Conservation (phyloP, 2,797 vertebrate species). For the Saxicola maurus region DNA sequence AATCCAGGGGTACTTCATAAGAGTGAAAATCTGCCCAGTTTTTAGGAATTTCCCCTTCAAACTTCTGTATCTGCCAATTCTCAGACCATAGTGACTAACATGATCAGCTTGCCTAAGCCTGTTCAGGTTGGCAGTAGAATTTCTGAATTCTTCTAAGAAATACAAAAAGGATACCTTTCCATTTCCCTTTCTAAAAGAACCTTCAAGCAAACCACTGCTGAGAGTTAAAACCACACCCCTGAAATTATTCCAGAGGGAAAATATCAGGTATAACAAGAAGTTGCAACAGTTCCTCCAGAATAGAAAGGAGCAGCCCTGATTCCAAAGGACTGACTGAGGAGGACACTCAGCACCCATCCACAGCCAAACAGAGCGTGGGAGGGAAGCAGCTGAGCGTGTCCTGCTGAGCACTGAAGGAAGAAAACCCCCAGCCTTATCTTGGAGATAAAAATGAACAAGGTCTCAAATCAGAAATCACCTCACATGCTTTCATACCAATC, state of each 20-base stretch:
- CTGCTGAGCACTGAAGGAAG: not conserved
- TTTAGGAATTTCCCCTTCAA: not conserved
- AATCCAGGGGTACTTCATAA: too few relatives aligned
- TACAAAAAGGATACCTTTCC: not conserved
- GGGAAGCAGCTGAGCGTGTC: not conserved
- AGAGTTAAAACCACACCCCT: not conserved
- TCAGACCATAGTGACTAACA: not conserved
- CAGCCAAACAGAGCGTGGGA: accelerated
- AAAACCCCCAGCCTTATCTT: not conserved
- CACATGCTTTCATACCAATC: not conserved
- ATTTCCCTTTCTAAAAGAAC: not conserved
- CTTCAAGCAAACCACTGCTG: not conserved
- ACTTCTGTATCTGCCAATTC: not conserved
- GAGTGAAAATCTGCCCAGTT: not conserved
- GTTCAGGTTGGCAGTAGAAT: not conserved
- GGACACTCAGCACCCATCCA: not conserved
- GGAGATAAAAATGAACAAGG: not conserved
- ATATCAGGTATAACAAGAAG: not conserved
- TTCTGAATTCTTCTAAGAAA: not conserved
- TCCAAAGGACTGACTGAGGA: not conserved
- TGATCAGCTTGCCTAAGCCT: not conserved
- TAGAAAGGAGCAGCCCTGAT: not conserved
- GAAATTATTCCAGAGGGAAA: not conserved
- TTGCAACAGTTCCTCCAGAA: not conserved
- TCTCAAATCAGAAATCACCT: not conserved